Evolutionary conservation across 1,140 invertebrate genomes (phyloP).

Genomic region (Agraylea sexmaculata): DNA sequence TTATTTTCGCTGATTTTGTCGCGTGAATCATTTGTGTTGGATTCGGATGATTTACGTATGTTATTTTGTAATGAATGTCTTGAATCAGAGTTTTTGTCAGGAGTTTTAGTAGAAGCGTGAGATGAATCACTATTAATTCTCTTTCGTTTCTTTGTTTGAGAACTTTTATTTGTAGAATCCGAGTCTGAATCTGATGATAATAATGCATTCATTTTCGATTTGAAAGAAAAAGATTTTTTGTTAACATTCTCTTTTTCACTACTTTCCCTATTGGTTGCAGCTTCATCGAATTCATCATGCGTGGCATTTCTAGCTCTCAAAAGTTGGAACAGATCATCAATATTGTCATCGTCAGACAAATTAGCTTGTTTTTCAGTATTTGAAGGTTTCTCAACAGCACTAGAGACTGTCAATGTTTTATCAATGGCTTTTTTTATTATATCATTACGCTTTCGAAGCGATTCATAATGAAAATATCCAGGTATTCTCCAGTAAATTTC

Average conservation of each 20-base stretch:
- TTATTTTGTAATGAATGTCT: too few relatives aligned
- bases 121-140: too few relatives aligned
- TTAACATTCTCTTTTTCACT: background rate
- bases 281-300: background rate
- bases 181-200: constrained; percentile 1
- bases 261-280: background rate
- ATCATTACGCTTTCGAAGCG: constrained; percentile 17
- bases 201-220: background rate
- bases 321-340: constrained; percentile 16
- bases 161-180: background rate
- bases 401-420: constrained; percentile 14
- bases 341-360: constrained; percentile 15
- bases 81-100: background rate
- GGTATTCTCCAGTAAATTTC: constrained; percentile 20
- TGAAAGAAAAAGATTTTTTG: too few relatives aligned
- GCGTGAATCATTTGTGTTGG: too few relatives aligned
- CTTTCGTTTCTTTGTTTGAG: background rate
- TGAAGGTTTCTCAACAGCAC: constrained; percentile 6
- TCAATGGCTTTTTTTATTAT: constrained; percentile 17
- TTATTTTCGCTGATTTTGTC: too few relatives aligned
- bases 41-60: too few relatives aligned
- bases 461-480: constrained; percentile 15
- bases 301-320: background rate
- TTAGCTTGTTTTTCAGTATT: background rate
- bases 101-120: background rate